These are phyloP conservation scores for Syrphus vitripennis DNA, from an alignment of 2,888 invertebrate genomes.

Conservation along the genomic window DNA sequence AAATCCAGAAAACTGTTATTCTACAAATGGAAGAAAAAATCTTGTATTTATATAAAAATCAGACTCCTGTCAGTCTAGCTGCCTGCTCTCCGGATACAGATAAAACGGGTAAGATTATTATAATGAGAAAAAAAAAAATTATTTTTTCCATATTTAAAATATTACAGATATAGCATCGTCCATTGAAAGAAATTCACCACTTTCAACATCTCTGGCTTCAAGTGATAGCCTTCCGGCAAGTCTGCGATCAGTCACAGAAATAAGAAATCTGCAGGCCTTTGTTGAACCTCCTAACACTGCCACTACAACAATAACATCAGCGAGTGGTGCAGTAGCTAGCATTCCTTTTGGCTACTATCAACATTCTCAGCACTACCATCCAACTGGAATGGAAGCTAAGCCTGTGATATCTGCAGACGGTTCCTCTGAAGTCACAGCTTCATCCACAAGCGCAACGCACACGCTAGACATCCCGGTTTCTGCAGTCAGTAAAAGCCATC, in stretches of 20 bases:
- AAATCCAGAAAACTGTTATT: conserved; percentile 83
- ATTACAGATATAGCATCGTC: conserved; percentile 82
- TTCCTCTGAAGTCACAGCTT: conserved; percentile 39
- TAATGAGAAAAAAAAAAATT: not conserved
- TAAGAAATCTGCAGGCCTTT: conserved; percentile 84
- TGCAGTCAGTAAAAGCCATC: conserved; percentile 71
- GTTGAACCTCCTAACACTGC: conserved; percentile 75
- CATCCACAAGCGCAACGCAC: conserved; percentile 59
- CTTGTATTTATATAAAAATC: conserved; percentile 82
- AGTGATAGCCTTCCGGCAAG: conserved; percentile 81
- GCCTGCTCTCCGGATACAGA: conserved; percentile 80
- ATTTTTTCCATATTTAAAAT: not conserved
- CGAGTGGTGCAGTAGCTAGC: conserved; percentile 54
- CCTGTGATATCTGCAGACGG: conserved; percentile 36
- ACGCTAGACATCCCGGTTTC: conserved; percentile 61
- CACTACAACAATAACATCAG: conserved; percentile 41
- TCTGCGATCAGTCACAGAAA: conserved; percentile 82
- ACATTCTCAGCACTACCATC: conserved; percentile 62
- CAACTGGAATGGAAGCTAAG: conserved; percentile 73
- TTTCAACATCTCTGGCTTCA: conserved; percentile 85
- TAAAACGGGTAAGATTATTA: conserved; percentile 76
- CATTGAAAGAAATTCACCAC: conserved; percentile 83
- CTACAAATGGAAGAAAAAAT: conserved; percentile 83
- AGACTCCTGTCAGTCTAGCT: conserved; percentile 74
- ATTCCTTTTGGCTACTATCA: conserved; percentile 42